phyloP scores from a whole-genome alignment of 2,888 invertebrate species.

The Drosophila hamatofila region DNA sequence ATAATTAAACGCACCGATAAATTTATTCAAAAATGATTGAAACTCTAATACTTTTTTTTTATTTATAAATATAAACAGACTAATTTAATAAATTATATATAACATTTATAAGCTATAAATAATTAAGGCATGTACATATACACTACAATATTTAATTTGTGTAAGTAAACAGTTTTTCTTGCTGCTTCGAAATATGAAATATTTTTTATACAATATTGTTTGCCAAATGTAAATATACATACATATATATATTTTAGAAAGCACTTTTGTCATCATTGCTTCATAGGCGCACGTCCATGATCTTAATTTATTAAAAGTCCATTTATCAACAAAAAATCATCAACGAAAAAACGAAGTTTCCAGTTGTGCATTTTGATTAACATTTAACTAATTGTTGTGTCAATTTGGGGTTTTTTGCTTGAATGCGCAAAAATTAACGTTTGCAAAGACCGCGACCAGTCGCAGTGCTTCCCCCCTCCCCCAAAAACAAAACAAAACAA shows the following conservation, averaged over 20 bases:
- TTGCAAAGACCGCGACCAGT: conserved; percentile 59
- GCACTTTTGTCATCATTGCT: conserved; percentile 39
- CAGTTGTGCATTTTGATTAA: conserved; percentile 68
- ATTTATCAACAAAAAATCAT: conserved; percentile 38
- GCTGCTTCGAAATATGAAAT: background rate
- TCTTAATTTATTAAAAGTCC: conserved; percentile 38
- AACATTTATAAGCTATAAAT: background rate
- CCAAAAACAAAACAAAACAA: conserved; percentile 1
- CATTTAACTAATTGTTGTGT: conserved; percentile 68
- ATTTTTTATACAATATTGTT: background rate
- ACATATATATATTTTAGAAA: conserved; percentile 42
- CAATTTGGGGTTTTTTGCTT: conserved; percentile 52
- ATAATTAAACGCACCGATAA: conserved; percentile 8
- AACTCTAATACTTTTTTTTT: too few species aligned
- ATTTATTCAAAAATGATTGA: background rate
- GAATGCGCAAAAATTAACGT: conserved; percentile 57
- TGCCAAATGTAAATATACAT: background rate
- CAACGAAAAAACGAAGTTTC: conserved; percentile 21
- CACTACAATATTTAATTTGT: too few species aligned
- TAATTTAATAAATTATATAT: too few species aligned
- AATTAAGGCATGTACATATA: too few species aligned
- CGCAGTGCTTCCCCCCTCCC: conserved; percentile 33
- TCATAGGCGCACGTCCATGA: conserved; percentile 42
- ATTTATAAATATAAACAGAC: background rate
- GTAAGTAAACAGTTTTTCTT: too few species aligned